Conservation (phyloP, 2,113 vertebrate species). For the Colossoma macropomum region DNA sequence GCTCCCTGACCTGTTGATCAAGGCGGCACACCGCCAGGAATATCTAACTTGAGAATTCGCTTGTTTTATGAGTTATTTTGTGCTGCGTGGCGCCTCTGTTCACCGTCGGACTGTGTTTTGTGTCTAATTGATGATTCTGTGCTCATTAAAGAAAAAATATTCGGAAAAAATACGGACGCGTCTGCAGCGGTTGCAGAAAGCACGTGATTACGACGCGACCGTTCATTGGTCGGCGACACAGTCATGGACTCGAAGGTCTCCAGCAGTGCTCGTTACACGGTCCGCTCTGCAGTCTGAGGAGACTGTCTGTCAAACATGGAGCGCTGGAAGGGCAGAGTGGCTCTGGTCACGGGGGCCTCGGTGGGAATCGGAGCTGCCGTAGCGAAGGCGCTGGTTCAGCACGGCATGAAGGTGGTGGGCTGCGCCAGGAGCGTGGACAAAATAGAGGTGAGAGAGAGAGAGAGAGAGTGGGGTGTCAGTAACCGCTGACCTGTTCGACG, state of each 20-base stretch:
- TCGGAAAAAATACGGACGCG: too few relatives aligned
- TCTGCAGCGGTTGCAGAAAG: too few relatives aligned
- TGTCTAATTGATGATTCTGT: too few relatives aligned
- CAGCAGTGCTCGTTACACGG: too few relatives aligned
- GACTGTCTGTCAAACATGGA: conserved; percentile 74
- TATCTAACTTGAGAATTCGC: too few relatives aligned
- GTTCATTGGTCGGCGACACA: not conserved
- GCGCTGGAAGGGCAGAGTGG: conserved; percentile 90
- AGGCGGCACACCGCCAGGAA: too few relatives aligned
- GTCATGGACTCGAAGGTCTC: not conserved
- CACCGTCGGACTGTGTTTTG: too few relatives aligned
- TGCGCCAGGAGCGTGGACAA: conserved; percentile 91
- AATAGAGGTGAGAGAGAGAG: conserved; percentile 89
- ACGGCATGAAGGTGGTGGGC: conserved; percentile 92
- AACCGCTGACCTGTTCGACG: too few relatives aligned
- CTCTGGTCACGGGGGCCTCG: conserved; percentile 92
- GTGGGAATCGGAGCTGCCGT: conserved; percentile 92
- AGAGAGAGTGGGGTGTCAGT: not conserved
- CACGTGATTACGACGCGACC: not conserved
- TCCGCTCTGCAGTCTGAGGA: not conserved
- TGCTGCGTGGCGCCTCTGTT: too few relatives aligned
- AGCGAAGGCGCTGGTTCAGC: conserved; percentile 88
- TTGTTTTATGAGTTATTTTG: too few relatives aligned
- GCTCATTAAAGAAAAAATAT: too few relatives aligned
- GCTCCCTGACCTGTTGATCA: too few relatives aligned